Evolutionary conservation across 2,888 invertebrate genomes (phyloP).

Genomic region (Petrolisthes cinctipes): DNA sequence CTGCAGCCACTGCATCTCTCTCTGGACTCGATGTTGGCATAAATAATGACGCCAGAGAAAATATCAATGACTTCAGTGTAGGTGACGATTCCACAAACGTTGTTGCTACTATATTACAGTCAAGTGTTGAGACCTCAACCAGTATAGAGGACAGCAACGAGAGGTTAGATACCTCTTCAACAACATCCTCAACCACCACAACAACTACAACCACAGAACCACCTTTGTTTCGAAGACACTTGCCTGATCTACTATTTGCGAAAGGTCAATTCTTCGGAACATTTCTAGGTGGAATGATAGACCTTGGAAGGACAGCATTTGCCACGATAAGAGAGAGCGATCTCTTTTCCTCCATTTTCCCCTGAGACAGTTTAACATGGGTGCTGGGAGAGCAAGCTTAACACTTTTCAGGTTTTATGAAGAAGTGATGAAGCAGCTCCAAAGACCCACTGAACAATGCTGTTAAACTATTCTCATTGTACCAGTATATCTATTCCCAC

Average conservation of each 20-base stretch:
- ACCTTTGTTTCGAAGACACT: slow-evolving; percentile 31
- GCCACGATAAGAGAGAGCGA: slow-evolving; percentile 22
- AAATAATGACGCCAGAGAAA: background rate
- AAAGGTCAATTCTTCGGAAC: slow-evolving; percentile 62
- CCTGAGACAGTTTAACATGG: background rate
- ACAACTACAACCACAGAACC: slow-evolving; percentile 24
- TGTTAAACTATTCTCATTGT: too few relatives aligned
- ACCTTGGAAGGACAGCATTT: slow-evolving; percentile 37
- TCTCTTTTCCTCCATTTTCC: background rate
- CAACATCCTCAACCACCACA: slow-evolving; percentile 7
- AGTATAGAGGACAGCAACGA: background rate
- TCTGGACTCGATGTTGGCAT: background rate
- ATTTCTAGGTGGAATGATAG: slow-evolving; percentile 52
- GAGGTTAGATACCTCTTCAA: background rate
- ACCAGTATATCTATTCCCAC: too few relatives aligned
- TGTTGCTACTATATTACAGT: background rate
- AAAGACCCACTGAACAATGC: too few relatives aligned
- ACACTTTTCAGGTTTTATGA: background rate
- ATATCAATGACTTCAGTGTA: background rate
- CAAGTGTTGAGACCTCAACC: slow-evolving; percentile 3
- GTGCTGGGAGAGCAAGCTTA: background rate
- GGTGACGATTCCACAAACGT: background rate
- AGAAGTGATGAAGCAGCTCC: too few relatives aligned
- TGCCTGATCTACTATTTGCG: slow-evolving; percentile 54
- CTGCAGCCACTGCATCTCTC: slow-evolving; percentile 18